Conservation (phyloP, 1,140 invertebrate genomes). For the Saxidomus purpurata region DNA sequence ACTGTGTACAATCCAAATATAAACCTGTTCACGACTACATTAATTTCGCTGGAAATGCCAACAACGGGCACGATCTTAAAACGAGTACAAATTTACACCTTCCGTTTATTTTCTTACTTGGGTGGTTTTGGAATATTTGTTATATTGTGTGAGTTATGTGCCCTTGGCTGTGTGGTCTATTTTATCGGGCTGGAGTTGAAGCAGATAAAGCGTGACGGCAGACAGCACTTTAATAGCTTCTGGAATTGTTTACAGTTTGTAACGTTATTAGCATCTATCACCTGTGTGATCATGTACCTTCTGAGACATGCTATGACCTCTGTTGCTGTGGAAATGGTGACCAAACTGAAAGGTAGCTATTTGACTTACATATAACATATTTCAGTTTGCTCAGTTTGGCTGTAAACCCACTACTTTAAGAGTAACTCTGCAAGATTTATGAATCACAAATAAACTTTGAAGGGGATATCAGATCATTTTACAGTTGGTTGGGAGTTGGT, state of each 20-base stretch:
- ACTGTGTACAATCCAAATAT: constrained; percentile 87
- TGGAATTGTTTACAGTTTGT: constrained; percentile 80
- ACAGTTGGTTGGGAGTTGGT: too few species aligned
- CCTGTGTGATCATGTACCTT: constrained; percentile 76
- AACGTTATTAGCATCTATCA: constrained; percentile 73
- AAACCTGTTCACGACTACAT: constrained; percentile 81
- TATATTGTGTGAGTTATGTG: constrained; percentile 80
- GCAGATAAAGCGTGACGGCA: constrained; percentile 69
- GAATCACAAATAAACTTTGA: too few species aligned
- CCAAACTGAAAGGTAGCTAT: constrained; percentile 75
- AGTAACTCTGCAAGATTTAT: too few species aligned
- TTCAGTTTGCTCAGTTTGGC: neutral
- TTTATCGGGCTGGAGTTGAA: constrained; percentile 73
- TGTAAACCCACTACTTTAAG: too few species aligned
- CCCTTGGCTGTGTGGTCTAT: constrained; percentile 80
- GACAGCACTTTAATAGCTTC: constrained; percentile 84
- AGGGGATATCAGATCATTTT: too few species aligned
- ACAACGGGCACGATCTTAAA: constrained; percentile 70
- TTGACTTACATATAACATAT: neutral
- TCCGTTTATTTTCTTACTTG: constrained; percentile 80
- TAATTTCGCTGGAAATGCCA: constrained; percentile 77
- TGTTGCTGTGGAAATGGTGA: constrained; percentile 70
- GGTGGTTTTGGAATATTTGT: constrained; percentile 83
- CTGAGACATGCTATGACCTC: constrained; percentile 75
- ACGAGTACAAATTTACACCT: constrained; percentile 70